A percentile compares a stretch with the other conserved stretches of the same genome.
Conservation (phyloP, 64 coral and sea anemone genomes). For the Montipora foliosa region DNA sequence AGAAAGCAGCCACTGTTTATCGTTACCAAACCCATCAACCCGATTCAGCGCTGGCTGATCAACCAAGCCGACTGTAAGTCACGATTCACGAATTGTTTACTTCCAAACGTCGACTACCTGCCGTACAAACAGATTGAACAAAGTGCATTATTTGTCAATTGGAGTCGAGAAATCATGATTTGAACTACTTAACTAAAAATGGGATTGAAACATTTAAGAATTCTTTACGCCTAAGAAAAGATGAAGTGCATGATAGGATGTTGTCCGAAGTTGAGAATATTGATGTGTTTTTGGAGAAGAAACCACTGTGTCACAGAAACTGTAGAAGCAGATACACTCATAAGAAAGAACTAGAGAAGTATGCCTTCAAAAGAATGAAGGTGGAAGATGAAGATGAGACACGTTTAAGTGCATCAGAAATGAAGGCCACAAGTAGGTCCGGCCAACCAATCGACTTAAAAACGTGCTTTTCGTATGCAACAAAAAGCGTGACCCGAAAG, state of each 20-base stretch:
- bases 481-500: not conserved
- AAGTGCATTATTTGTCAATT: conserved; percentile 6
- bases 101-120: not conserved
- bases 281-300: not conserved
- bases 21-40: no score
- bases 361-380: conserved; percentile 18
- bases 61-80: no score
- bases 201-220: not conserved
- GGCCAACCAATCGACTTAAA: not conserved
- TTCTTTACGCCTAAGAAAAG: no score
- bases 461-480: not conserved
- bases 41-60: not conserved
- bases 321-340: not conserved
- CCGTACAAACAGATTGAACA: not conserved
- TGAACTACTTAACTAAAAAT: not conserved
- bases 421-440: not conserved
- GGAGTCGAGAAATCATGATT: not conserved
- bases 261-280: not conserved
- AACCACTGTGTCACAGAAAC: no score
- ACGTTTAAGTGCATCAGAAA: conserved; percentile 17
- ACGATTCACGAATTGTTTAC: no score
- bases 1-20: no score
- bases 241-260: not conserved
- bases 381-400: conserved; percentile 5
- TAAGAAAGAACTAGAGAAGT: conserved; percentile 1